Evolutionary conservation across 2,113 vertebrate genomes (phyloP).

Genomic region (Motacilla tschutschensis): DNA sequence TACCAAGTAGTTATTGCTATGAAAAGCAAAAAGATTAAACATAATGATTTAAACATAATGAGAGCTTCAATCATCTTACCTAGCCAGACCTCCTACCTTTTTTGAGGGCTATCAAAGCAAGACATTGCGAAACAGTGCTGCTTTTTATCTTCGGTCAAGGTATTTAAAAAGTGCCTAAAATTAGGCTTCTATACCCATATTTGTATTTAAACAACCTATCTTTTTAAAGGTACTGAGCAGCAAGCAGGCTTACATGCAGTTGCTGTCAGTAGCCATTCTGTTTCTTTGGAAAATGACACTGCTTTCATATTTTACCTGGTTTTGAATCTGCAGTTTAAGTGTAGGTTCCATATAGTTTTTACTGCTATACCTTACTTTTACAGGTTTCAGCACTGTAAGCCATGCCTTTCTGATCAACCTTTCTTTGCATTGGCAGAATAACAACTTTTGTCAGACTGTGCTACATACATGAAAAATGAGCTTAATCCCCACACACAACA

Average conservation of each 20-base stretch:
- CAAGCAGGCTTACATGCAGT: slow-evolving; percentile 7
- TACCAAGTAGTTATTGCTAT: slow-evolving; percentile 49
- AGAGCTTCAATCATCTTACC: slow-evolving; percentile 39
- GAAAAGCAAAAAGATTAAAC: slow-evolving; percentile 56
- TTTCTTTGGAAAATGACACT: slow-evolving; percentile 31
- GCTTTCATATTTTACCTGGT: slow-evolving; percentile 28
- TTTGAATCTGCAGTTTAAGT: slow-evolving; percentile 32
- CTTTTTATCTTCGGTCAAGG: slow-evolving; percentile 48
- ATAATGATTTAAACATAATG: slow-evolving; percentile 53
- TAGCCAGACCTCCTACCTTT: slow-evolving; percentile 58
- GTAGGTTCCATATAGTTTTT: background rate
- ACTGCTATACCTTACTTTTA: background rate
- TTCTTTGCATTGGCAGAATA: background rate
- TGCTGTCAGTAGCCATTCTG: slow-evolving; percentile 9
- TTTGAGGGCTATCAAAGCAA: slow-evolving; percentile 52
- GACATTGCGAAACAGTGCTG: slow-evolving; percentile 35
- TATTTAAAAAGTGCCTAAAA: slow-evolving; percentile 30
- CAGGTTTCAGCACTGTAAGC: background rate
- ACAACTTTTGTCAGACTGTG: background rate
- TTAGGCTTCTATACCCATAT: slow-evolving; percentile 36
- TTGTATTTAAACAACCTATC: slow-evolving; percentile 47
- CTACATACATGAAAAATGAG: background rate
- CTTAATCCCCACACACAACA: background rate
- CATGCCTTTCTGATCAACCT: background rate
- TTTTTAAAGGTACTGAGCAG: slow-evolving; percentile 35